A percentile compares a stretch with the other conserved stretches of the same genome.
Evolutionary conservation across 2,888 invertebrate species (phyloP).

Genomic region (Dione juno): DNA sequence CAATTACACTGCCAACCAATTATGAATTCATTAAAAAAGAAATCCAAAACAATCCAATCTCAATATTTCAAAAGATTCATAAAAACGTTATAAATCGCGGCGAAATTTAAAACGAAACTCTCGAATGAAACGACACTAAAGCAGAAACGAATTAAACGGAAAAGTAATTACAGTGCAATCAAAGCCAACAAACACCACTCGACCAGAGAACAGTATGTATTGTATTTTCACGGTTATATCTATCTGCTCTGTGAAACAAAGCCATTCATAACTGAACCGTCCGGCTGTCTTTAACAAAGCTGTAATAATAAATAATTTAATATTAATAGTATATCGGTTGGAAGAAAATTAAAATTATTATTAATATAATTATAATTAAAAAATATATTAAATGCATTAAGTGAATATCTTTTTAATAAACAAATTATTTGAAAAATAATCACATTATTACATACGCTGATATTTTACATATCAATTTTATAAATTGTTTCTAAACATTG

Average conservation of each 20-base stretch:
- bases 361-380: too few relatives aligned
- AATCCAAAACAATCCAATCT: neutral
- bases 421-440: too few relatives aligned
- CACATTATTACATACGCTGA: too few relatives aligned
- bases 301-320: slow-evolving; percentile 16
- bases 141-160: slow-evolving; percentile 46
- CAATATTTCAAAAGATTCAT: slow-evolving; percentile 29
- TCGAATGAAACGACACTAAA: slow-evolving; percentile 37
- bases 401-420: too few relatives aligned
- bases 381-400: neutral
- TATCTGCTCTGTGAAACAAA: slow-evolving; percentile 3
- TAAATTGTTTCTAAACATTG: too few relatives aligned
- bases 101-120: slow-evolving; percentile 33
- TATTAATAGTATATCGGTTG: neutral
- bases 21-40: neutral
- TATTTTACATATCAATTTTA: too few relatives aligned
- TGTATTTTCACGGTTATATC: slow-evolving; percentile 33
- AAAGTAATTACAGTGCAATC: slow-evolving; percentile 52
- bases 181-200: slow-evolving; percentile 41
- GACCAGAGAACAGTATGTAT: slow-evolving; percentile 45
- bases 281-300: slow-evolving; percentile 9
- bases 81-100: slow-evolving; percentile 29
- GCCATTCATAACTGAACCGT: neutral
- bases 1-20: neutral
- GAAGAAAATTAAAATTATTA: too few relatives aligned